These are phyloP conservation scores for Morinoia aosen DNA, from an alignment of 2,888 invertebrate species.

Conservation along the genomic window DNA sequence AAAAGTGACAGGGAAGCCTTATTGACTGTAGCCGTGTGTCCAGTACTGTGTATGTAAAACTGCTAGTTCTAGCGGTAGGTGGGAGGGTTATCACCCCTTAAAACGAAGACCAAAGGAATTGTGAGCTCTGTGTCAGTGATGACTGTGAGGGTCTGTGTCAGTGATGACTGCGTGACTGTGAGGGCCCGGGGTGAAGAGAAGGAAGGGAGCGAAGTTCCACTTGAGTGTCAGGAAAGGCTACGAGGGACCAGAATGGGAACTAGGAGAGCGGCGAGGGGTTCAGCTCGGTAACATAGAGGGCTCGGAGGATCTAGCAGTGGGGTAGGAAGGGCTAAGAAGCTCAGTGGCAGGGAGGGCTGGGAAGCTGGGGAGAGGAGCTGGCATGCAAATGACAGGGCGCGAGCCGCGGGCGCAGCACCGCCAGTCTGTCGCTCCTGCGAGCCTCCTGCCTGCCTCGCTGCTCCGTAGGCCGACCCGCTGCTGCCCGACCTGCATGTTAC, in stretches of 20 bases:
- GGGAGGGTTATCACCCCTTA: too few species aligned
- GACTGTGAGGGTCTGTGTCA: too few species aligned
- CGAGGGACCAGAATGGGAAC: neutral
- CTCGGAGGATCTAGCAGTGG: neutral
- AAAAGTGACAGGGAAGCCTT: too few species aligned
- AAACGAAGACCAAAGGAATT: too few species aligned
- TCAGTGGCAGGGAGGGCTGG: constrained; percentile 15
- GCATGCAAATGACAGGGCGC: constrained; percentile 19
- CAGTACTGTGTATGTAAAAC: too few species aligned
- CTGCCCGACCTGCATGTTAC: neutral
- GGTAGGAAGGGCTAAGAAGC: constrained; percentile 9
- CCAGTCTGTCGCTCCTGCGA: constrained; percentile 47
- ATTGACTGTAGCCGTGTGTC: too few species aligned
- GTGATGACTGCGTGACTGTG: too few species aligned
- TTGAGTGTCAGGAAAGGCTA: neutral
- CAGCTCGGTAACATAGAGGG: neutral
- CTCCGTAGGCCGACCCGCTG: constrained; percentile 5
- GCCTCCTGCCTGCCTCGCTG: constrained; percentile 24
- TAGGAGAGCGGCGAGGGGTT: neutral
- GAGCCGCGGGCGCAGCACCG: neutral
- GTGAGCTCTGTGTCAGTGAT: too few species aligned
- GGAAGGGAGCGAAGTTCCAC: neutral
- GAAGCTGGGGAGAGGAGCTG: neutral
- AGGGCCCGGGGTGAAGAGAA: too few species aligned
- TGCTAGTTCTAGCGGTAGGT: too few species aligned